Base-by-base conservation (phyloP, 2,797 vertebrate genomes). In the Phrynocephalus vlangalii region DNA sequence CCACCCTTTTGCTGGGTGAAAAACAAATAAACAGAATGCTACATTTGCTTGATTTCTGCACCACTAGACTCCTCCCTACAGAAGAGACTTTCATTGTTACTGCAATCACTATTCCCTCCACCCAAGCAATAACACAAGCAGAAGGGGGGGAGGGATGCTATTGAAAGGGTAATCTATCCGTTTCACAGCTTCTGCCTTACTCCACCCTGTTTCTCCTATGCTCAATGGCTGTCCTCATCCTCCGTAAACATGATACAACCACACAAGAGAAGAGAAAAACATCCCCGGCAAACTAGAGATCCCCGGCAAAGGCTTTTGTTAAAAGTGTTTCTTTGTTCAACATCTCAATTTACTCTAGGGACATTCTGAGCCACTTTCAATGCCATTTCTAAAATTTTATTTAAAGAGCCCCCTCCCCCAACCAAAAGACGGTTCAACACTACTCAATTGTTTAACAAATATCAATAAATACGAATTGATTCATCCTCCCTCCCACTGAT, bases 201-300 rank as follows among this genome's bases (percentile, higher is more conserved):
- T 97, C 97, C 97, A 97, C 97, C 97, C 97, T 97, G 95, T 96
- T 95, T 95, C 96, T 96, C 90, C 93, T 89, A 89, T 8, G 93
- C 93, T 97, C 95, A 95, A 97, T 96, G 96, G 95, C 95, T 96
- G 95, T 95, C 95, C 95, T 90, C 90, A 95, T 96, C 95, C 96
- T 96, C 95, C 93, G 96, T 92, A 96, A 95, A 96, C 94, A 96
- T 72, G 89, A 95, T 81, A 91, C 94, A 86, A 91, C 89, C 30
- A 85, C 92, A 90, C 88, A 88, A 79, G 90, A 89, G 86, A 89
- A 86, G 76, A 91, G 56, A 93, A 95, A 94, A 91, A 79, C 88
- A 95, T 60, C 90, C 66, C 86, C 78, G 91, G 94, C 86, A 68
- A 94, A 89, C 86, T 8, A 56, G 91, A 84, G 68, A 94, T 86